A percentile compares a stretch with the other conserved stretches of the same genome.
These are phyloP conservation scores for Onthophagus sagittarius DNA, from an alignment of 2,888 invertebrate species.

Conservation along the genomic window DNA sequence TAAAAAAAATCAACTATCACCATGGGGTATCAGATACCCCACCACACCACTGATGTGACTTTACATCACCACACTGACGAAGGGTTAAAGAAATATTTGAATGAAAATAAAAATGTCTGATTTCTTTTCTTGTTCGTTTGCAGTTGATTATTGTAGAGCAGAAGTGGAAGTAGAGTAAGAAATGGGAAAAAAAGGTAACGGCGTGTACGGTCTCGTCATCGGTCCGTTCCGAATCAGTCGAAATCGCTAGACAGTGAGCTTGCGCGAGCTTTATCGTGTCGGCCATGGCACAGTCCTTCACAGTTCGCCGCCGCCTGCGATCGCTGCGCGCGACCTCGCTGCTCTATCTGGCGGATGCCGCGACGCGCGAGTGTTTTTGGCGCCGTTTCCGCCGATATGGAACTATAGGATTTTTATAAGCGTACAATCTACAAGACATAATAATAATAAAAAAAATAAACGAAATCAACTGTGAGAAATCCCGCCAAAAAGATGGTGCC, in stretches of 20 bases:
- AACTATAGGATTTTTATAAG: neutral
- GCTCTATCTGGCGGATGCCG: constrained; percentile 11
- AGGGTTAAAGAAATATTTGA: too few relatives aligned
- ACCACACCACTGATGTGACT: too few relatives aligned
- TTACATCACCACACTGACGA: too few relatives aligned
- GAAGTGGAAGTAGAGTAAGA: neutral
- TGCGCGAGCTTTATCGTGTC: constrained; percentile 25
- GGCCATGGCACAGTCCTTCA: constrained; percentile 33
- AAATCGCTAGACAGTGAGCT: constrained; percentile 19
- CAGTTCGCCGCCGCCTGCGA: constrained; percentile 43
- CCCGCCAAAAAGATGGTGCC: neutral
- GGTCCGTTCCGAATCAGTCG: constrained; percentile 7
- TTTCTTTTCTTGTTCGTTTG: too few relatives aligned
- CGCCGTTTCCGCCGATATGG: constrained; percentile 1
- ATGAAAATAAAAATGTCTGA: too few relatives aligned
- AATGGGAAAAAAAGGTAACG: neutral
- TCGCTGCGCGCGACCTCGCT: constrained; percentile 25
- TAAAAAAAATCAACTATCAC: too few relatives aligned
- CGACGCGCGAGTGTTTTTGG: neutral
- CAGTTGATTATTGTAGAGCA: too few relatives aligned
- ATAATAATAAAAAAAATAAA: neutral
- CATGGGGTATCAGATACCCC: too few relatives aligned
- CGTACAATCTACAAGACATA: neutral
- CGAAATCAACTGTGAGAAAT: neutral
- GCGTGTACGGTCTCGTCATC: neutral